Percentiles rank a stretch among this genome's conserved stretches.
Conservation (phyloP, 2,888 invertebrate species). For the Shargacucullia verbasci region DNA sequence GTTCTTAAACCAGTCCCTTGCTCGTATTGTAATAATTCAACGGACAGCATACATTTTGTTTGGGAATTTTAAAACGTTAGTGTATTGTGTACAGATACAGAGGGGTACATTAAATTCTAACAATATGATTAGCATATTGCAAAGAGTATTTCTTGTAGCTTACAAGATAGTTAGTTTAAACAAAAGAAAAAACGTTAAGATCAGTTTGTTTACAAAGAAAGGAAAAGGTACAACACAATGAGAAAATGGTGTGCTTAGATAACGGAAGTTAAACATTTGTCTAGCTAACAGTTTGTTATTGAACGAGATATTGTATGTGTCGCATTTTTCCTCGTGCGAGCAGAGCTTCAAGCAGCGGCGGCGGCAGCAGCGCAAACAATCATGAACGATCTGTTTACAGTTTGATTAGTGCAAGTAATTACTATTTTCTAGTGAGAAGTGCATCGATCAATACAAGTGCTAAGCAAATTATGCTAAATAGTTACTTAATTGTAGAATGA, state of each 20-base stretch:
- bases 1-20: conserved; percentile 50
- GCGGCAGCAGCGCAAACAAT: conserved; percentile 25
- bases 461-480: neutral
- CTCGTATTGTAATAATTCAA: conserved; percentile 41
- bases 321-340: conserved; percentile 32
- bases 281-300: conserved; percentile 38
- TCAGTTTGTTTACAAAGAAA: conserved; percentile 11
- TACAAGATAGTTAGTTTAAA: conserved; percentile 1
- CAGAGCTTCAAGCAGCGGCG: conserved; percentile 19
- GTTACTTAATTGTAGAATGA: neutral
- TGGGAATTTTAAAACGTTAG: conserved; percentile 23
- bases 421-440: conserved; percentile 12
- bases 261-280: conserved; percentile 50
- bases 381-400: conserved; percentile 13
- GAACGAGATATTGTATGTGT: conserved; percentile 35
- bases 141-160: conserved; percentile 11
- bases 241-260: conserved; percentile 28
- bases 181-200: conserved; percentile 10
- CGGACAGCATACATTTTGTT: conserved; percentile 28
- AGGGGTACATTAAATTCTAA: conserved; percentile 21
- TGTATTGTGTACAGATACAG: conserved; percentile 28
- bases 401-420: conserved; percentile 25
- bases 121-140: conserved; percentile 38
- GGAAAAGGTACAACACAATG: conserved; percentile 16
- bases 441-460: neutral